Evolutionary conservation across 2,888 invertebrate genomes (phyloP).

Genomic region (Pterobdella sp.): DNA sequence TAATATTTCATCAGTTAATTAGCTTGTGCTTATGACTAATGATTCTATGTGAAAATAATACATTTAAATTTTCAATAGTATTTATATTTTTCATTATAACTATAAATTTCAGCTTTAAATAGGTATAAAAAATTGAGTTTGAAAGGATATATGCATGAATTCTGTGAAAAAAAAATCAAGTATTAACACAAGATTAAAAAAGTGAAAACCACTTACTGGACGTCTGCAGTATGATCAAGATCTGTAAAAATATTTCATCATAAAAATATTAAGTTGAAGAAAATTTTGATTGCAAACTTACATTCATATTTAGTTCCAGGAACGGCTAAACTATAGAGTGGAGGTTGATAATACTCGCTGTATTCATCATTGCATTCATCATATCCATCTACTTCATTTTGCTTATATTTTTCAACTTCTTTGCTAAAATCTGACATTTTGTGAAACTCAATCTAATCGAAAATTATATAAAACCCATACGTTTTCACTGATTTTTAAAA

Average conservation of each 20-base stretch:
- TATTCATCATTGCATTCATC: conserved; percentile 12
- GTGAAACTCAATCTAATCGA: not conserved
- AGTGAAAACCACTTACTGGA: conserved; percentile 71
- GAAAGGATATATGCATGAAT: conserved; percentile 50
- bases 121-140: too few relatives aligned
- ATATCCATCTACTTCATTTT: not conserved
- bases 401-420: not conserved
- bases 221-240: conserved; percentile 92
- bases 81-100: too few relatives aligned
- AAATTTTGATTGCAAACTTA: conserved; percentile 10
- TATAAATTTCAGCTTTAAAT: too few relatives aligned
- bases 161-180: conserved; percentile 41
- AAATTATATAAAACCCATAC: not conserved
- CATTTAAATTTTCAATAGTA: too few relatives aligned
- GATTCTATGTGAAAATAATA: too few relatives aligned
- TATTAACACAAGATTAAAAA: conserved; percentile 20
- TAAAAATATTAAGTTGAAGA: conserved; percentile 11
- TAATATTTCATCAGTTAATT: too few relatives aligned
- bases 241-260: conserved; percentile 44
- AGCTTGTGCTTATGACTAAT: too few relatives aligned
- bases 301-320: conserved; percentile 29
- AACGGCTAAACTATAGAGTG: conserved; percentile 16
- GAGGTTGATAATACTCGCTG: not conserved
- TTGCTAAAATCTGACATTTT: not conserved
- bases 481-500: not conserved